These are phyloP conservation scores for Drosophila kambysellisi DNA, from an alignment of 2,888 invertebrate species.

Conservation along the genomic window DNA sequence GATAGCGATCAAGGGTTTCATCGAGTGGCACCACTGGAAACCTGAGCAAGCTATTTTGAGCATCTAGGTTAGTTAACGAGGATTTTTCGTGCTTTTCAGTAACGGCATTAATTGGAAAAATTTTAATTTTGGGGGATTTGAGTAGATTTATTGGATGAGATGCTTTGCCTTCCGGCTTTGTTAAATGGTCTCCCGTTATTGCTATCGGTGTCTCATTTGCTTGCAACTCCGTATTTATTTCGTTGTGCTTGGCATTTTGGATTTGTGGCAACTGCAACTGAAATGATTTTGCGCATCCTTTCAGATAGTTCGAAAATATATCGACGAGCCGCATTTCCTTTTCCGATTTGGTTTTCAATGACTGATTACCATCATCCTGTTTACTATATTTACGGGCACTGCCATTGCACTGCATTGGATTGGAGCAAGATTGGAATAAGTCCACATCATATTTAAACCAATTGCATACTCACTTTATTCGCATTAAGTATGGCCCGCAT, in stretches of 20 bases:
- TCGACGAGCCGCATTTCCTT: neutral
- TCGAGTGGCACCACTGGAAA: slow-evolving; percentile 92
- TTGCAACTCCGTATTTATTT: neutral
- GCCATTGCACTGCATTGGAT: slow-evolving; percentile 4
- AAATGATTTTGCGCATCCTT: slow-evolving; percentile 6
- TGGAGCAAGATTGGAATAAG: neutral
- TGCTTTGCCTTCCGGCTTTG: neutral
- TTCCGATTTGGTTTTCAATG: neutral
- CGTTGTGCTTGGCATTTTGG: neutral
- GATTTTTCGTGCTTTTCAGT: neutral
- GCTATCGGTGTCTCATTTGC: neutral
- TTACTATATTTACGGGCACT: slow-evolving; percentile 19
- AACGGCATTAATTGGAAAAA: neutral
- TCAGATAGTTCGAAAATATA: slow-evolving; percentile 6
- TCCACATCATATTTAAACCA: accelerated
- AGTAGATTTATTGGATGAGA: neutral
- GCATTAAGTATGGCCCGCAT: slow-evolving; percentile 32
- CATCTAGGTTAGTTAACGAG: neutral
- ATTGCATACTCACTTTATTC: slow-evolving; percentile 22
- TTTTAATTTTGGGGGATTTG: neutral
- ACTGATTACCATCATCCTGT: neutral
- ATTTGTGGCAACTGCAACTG: neutral
- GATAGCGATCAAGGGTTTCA: slow-evolving; percentile 91
- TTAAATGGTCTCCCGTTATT: neutral
- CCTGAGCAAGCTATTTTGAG: slow-evolving; percentile 49